phyloP scores from a whole-genome alignment of 2,888 invertebrate genomes.

The Troglohyphantes excavatus region DNA sequence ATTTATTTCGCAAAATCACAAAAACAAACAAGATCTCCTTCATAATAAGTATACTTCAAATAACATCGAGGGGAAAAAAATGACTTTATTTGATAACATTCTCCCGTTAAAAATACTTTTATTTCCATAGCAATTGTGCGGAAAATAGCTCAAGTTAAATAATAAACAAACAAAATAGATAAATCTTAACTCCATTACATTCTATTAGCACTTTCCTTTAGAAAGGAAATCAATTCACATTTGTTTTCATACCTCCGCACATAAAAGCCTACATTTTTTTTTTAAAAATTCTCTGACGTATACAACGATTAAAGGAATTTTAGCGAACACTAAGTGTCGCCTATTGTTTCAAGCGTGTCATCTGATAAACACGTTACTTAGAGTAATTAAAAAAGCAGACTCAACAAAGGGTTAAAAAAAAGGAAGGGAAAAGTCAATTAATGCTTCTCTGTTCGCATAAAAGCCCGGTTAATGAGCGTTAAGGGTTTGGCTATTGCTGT shows the following conservation, averaged over 20 bases:
- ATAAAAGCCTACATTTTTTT: conserved; percentile 39
- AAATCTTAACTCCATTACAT: conserved; percentile 73
- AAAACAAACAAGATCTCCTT: no score
- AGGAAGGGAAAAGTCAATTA: conserved; percentile 74
- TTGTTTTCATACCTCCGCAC: conserved; percentile 52
- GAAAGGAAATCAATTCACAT: conserved; percentile 51
- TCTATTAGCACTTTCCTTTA: conserved; percentile 68
- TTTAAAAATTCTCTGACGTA: neutral
- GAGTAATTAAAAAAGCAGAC: conserved; percentile 59
- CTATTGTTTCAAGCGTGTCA: conserved; percentile 76
- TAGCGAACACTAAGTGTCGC: conserved; percentile 60
- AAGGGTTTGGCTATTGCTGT: conserved; percentile 43
- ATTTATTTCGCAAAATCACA: no score
- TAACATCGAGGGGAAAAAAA: no score
- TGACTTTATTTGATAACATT: neutral
- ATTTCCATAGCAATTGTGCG: conserved; percentile 9
- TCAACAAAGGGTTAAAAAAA: conserved; percentile 67
- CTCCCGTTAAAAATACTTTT: conserved; percentile 30
- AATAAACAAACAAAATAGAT: conserved; percentile 11
- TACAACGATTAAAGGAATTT: conserved; percentile 60
- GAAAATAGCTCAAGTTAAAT: neutral
- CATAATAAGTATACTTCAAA: no score
- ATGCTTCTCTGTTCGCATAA: conserved; percentile 72
- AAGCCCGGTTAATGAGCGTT: conserved; percentile 75
- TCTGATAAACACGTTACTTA: conserved; percentile 74